phyloP scores from a whole-genome alignment of 2,888 invertebrate genomes.

The Calliphora vomitoria region DNA sequence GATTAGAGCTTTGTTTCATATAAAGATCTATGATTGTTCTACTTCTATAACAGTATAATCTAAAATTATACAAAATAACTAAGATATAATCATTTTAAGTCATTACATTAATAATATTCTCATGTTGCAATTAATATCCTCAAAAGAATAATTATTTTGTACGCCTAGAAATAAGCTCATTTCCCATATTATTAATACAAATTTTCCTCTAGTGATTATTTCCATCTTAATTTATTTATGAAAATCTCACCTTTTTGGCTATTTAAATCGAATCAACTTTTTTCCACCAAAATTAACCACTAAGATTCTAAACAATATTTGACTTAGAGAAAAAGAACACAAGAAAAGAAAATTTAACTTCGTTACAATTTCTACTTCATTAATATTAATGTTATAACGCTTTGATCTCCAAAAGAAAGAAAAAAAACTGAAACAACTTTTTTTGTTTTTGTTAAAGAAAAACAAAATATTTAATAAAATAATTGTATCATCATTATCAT shows the following conservation, averaged over 20 bases:
- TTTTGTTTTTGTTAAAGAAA: not conserved
- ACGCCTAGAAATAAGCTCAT: not conserved
- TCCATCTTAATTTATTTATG: not conserved
- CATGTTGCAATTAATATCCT: too few species aligned
- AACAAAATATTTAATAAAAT: constrained; percentile 16
- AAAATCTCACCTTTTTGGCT: not conserved
- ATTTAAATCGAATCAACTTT: not conserved
- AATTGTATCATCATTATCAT: constrained; percentile 19
- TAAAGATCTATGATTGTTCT: too few species aligned
- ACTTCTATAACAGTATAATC: too few species aligned
- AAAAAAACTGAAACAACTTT: not conserved
- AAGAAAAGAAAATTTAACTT: constrained; percentile 9
- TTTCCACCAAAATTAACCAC: not conserved
- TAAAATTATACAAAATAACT: too few species aligned
- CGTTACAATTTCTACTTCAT: constrained; percentile 8
- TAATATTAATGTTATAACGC: constrained; percentile 9
- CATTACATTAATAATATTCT: too few species aligned
- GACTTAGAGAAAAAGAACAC: not conserved
- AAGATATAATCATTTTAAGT: too few species aligned
- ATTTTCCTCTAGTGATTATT: not conserved
- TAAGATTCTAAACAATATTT: not conserved
- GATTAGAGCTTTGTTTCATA: too few species aligned
- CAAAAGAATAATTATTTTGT: not conserved
- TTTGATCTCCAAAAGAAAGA: constrained; percentile 2
- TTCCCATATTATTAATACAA: not conserved